Evolutionary conservation across 1,140 invertebrate species (phyloP).

Genomic region (Mesaphorura yosii): DNA sequence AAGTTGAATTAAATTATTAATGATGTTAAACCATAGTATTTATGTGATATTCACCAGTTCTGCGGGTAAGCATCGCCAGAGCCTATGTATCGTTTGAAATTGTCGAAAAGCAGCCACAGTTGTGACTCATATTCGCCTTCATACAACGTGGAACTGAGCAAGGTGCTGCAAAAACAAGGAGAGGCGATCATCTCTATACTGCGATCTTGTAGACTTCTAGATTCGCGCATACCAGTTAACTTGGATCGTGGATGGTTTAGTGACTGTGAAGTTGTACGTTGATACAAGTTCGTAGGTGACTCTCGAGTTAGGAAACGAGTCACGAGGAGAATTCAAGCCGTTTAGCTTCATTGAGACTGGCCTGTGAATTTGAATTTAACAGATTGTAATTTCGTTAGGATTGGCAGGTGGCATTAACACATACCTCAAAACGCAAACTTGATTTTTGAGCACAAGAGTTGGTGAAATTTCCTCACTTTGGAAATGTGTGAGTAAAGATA

Average conservation of each 20-base stretch:
- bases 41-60: conserved; percentile 37
- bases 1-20: not conserved
- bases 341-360: conserved; percentile 58
- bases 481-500: conserved; percentile 59
- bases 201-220: not conserved
- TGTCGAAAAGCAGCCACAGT: conserved; percentile 89
- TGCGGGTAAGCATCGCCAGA: conserved; percentile 78
- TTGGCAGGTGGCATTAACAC: too few relatives aligned
- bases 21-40: conserved; percentile 2
- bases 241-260: conserved; percentile 70
- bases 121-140: conserved; percentile 91
- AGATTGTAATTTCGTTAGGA: too few relatives aligned
- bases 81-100: conserved; percentile 71
- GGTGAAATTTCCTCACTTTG: conserved; percentile 67
- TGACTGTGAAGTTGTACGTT: conserved; percentile 70
- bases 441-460: conserved; percentile 57
- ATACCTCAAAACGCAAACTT: conserved; percentile 63
- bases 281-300: conserved; percentile 82
- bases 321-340: conserved; percentile 55
- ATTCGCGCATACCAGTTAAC: conserved; percentile 45
- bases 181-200: conserved; percentile 1
- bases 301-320: conserved; percentile 68
- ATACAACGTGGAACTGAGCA: conserved; percentile 78
- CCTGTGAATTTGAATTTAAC: too few relatives aligned
- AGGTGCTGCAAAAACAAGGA: conserved; percentile 20